These are phyloP conservation scores for Apamea sordens DNA, from an alignment of 2,888 invertebrate genomes.

Conservation along the genomic window DNA sequence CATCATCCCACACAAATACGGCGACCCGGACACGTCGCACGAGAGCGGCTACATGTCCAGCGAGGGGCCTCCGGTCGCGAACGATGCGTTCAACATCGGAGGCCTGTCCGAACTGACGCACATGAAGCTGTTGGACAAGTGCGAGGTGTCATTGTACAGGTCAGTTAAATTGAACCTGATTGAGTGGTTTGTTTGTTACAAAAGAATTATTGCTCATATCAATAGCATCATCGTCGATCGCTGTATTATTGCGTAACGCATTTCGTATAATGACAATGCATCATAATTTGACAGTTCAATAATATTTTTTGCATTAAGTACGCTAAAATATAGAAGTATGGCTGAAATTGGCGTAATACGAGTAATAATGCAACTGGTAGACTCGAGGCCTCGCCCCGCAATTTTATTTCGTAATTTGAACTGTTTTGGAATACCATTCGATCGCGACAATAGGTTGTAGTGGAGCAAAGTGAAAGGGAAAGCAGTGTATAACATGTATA, in stretches of 20 bases:
- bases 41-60: conserved; percentile 77
- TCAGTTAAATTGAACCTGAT: conserved; percentile 50
- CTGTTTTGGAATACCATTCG: too few species aligned
- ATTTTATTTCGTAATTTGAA: neutral
- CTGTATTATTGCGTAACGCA: neutral
- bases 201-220: too few species aligned
- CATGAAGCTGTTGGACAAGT: conserved; percentile 85
- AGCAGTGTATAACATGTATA: too few species aligned
- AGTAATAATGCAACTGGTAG: neutral
- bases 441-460: too few species aligned
- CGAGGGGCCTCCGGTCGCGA: conserved; percentile 61
- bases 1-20: conserved; percentile 69
- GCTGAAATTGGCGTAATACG: neutral
- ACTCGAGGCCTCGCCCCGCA: neutral
- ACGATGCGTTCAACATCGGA: conserved; percentile 88
- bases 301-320: neutral
- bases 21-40: conserved; percentile 71
- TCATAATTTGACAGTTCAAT: neutral
- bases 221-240: neutral
- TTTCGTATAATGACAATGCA: neutral
- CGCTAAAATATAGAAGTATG: too few species aligned
- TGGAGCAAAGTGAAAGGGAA: too few species aligned
- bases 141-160: conserved; percentile 86
- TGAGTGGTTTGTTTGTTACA: too few species aligned
- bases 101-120: conserved; percentile 88